A percentile compares a stretch with the other conserved stretches of the same genome.
Evolutionary conservation across 1,140 invertebrate species (phyloP).

Genomic region (Caenorhabditis inopinata): DNA sequence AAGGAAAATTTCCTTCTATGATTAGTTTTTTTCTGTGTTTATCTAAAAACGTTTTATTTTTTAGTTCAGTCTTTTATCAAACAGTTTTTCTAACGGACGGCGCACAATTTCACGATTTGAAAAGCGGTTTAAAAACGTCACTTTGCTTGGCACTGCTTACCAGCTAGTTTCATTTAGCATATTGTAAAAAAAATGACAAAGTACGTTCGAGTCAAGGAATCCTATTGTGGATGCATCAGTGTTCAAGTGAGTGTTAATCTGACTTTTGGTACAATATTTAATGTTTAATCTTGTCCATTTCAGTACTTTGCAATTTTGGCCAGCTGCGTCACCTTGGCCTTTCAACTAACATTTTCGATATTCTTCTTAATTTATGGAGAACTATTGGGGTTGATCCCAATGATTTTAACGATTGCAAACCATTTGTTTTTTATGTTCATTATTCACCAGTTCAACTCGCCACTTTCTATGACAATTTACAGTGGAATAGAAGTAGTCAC

Average conservation of each 20-base stretch:
- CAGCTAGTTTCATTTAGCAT: neutral
- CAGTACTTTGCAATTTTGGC: constrained; percentile 7
- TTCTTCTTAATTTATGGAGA: constrained; percentile 13
- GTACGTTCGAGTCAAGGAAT: neutral
- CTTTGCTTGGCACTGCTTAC: no score
- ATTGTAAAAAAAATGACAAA: neutral
- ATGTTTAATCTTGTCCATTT: neutral
- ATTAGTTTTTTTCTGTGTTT: no score
- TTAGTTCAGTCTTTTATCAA: no score
- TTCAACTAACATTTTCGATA: neutral
- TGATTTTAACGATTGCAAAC: neutral
- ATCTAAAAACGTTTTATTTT: no score
- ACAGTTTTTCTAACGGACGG: no score
- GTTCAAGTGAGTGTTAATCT: constrained; percentile 27
- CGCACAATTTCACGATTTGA: no score
- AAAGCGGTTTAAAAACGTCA: no score
- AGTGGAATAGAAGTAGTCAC: neutral
- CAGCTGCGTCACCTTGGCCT: neutral
- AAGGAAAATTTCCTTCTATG: no score
- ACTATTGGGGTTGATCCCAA: neutral
- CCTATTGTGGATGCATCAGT: neutral
- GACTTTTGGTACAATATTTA: neutral
- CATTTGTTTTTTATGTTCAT: neutral
- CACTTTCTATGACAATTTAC: neutral
- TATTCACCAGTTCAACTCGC: neutral